Evolutionary conservation across 2,797 vertebrate species (phyloP), one percentile per base, ranked within the genome.

Genomic region (Oreonectes daqikongensis): DNA sequence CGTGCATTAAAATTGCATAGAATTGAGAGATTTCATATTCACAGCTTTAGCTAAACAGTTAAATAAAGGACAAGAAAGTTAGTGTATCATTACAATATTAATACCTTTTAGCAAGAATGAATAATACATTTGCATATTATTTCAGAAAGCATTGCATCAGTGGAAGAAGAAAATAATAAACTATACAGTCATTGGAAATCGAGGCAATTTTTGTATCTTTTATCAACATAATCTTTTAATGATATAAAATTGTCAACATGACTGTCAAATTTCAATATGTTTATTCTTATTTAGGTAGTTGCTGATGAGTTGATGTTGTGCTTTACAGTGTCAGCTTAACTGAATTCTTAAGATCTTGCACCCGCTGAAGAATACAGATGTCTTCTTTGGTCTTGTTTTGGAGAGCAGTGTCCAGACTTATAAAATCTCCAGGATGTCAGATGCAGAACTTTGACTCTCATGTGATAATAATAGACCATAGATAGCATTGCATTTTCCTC

Each of bases 381-480:
- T 70, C 72, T 65, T 73, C 67, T 69, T 2, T 42, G 24, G 22
- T 42, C 24, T 65, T 55, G 53, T 53, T 74, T 55, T 65, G 48
- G 60, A 74, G 35, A 20, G 22, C 60, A 42, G 17, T 74, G 72
- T 66, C 61, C 48, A 65, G 61, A 44, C 72, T 53, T 74, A 65
- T 74, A 55, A 42, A 28, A 74, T 74, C 72, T 55, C 32, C 24
- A 42, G 26, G 35, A 74, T 65, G 72, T 65, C 72, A 74, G 61
- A 42, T 74, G 8, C 48, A 42, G 50, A 63, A 50, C 60, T 22
- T 55, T 55, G 15, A 57, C 22, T 65, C 48, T 53, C 42, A 44
- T 74, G 72, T 40, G 6, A 28, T 42, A 22, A 74, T 53, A 42
- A 65, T 12, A 74, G 18, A 65, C 46, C 65, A 74, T 40, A 74